Base-by-base conservation (phyloP, 2,888 invertebrate species). In the Arctia plantaginis region DNA sequence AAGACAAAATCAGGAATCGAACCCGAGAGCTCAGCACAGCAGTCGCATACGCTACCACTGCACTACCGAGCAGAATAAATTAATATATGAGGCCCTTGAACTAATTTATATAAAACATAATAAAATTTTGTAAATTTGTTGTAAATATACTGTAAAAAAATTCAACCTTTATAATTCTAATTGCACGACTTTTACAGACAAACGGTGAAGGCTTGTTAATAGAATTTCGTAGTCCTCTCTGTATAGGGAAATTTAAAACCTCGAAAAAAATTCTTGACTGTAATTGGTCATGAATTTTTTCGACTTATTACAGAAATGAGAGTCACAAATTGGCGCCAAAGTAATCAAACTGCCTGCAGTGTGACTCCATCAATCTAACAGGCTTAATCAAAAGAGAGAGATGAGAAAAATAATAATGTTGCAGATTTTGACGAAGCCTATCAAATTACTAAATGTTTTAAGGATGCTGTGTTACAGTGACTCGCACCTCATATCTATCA, bases 401-500 rank as follows among this genome's bases (percentile, higher is more conserved):
- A 65, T 69, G 41, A n/a, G 72, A 72, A 55, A 69, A 44, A 69
- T n/a, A n/a, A n/a, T n/a, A 70, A 74, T 70, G 70, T 70, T 33
- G 44, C 74, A 72, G 77, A 80, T 72, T 73, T 76, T 73, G 66
- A 67, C 33, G 71, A 77, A 78, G 77, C 78, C 78, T 82, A 82
- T 84, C 81, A 81, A 75, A 82, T 83, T 70, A 85, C 85, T 80
- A 75, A 85, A 83, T 77, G 77, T 82, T 82, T 76, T 68, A 76
- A 73, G 75, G 74, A 51, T 74, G 59, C 82, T 79, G 76, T 66
- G 82, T 79, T 78, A 74, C 80, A 69, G 74, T 70, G 77, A 68
- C 70, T 74, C 85, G 81, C 81, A 76, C 80, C 84, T 85, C 85
- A 82, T 88, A 90, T 90, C 90, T 87, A 90, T 90, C 90, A 90